These are phyloP conservation scores for Temnothorax nylanderi DNA, from an alignment of 1,140 invertebrate genomes.

Conservation along the genomic window DNA sequence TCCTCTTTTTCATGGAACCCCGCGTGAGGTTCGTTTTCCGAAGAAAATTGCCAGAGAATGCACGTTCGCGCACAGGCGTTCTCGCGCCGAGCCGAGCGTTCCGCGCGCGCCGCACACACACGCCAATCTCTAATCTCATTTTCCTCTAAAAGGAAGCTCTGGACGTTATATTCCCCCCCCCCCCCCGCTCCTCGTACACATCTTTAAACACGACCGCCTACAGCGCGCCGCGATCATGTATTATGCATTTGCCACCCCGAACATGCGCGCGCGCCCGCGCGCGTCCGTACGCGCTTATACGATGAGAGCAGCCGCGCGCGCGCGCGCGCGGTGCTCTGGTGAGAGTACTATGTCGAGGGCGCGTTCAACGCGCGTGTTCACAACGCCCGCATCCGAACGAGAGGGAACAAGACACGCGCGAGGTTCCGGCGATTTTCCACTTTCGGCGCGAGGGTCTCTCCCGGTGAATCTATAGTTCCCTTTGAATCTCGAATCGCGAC, in stretches of 20 bases:
- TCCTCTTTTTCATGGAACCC: slow-evolving; percentile 1
- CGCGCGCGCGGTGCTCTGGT: neutral
- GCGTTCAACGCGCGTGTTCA: slow-evolving; percentile 22
- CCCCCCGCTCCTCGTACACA: slow-evolving; percentile 54
- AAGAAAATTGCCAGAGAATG: slow-evolving; percentile 48
- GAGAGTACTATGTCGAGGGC: slow-evolving; percentile 21
- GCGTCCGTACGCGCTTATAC: neutral
- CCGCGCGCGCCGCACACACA: slow-evolving; percentile 15
- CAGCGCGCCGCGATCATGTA: slow-evolving; percentile 73
- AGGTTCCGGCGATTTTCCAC: slow-evolving; percentile 51
- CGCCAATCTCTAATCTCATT: slow-evolving; percentile 74
- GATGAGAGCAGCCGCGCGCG: slow-evolving; percentile 19
- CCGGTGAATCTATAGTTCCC: neutral
- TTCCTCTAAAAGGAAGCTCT: slow-evolving; percentile 69
- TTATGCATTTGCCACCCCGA: slow-evolving; percentile 73
- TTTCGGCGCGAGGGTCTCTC: slow-evolving; percentile 33
- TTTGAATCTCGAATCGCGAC: slow-evolving; percentile 36
- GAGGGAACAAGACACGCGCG: slow-evolving; percentile 3
- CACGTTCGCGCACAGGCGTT: slow-evolving; percentile 19
- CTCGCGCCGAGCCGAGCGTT: neutral
- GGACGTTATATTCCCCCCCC: slow-evolving; percentile 66
- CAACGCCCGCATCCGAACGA: slow-evolving; percentile 13
- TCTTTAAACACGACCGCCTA: slow-evolving; percentile 74
- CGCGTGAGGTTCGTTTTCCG: slow-evolving; percentile 8
- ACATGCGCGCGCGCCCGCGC: slow-evolving; percentile 55